These are phyloP conservation scores for Escarpia spicata DNA, from an alignment of 2,888 invertebrate genomes.

Conservation along the genomic window DNA sequence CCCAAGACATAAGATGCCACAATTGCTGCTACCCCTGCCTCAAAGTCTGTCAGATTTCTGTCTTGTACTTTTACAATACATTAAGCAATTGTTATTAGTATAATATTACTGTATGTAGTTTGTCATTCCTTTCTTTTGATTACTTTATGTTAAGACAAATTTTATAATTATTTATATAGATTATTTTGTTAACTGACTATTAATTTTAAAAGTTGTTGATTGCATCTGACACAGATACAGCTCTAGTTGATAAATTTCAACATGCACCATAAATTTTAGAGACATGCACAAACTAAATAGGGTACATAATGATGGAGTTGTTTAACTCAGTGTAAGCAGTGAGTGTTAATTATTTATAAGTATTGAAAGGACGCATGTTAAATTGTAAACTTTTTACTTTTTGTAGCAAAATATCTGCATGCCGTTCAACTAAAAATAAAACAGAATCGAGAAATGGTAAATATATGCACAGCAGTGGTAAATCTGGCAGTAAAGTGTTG, in stretches of 20 bases:
- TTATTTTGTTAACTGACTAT: background rate
- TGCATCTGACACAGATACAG: background rate
- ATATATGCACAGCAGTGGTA: background rate
- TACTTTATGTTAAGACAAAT: background rate
- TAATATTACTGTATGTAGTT: background rate
- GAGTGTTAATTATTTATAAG: background rate
- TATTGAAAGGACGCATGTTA: background rate
- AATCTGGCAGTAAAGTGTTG: background rate
- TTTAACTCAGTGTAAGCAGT: background rate
- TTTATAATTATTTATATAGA: background rate
- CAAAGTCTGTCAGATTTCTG: background rate
- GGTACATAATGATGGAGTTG: background rate
- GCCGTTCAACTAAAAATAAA: too few species aligned
- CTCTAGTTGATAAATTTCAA: background rate
- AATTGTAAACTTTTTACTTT: background rate
- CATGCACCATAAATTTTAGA: background rate
- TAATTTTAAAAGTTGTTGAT: background rate
- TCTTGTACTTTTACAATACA: too few species aligned
- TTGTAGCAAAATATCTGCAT: background rate
- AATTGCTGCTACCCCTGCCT: background rate
- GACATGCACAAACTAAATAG: background rate
- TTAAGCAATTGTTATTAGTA: too few species aligned
- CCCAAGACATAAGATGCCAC: background rate
- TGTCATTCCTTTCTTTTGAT: background rate
- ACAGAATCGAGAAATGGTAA: too few species aligned